A percentile compares a stretch with the other conserved stretches of the same genome.
Evolutionary conservation across 2,113 vertebrate genomes (phyloP).

Genomic region (Osmerus mordax): DNA sequence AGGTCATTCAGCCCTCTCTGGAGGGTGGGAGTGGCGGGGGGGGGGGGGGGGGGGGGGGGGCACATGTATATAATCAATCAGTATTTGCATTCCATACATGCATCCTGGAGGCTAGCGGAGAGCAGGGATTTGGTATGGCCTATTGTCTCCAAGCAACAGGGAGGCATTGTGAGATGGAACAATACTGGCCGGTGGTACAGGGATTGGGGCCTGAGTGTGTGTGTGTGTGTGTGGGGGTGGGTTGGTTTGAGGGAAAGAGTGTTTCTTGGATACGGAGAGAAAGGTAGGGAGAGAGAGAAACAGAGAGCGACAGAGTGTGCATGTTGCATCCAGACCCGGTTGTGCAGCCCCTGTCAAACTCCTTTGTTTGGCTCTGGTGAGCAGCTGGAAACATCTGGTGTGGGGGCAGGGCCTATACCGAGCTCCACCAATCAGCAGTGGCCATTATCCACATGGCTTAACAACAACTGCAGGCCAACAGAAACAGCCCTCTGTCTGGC

Average conservation of each 20-base stretch:
- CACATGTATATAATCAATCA: slow-evolving; percentile 60
- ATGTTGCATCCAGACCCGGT: slow-evolving; percentile 5
- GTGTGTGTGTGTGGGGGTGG: slow-evolving; percentile 2
- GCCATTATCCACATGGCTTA: slow-evolving; percentile 33
- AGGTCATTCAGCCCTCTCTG: background rate
- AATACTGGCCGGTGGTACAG: slow-evolving; percentile 68
- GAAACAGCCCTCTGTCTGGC: background rate
- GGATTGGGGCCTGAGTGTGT: slow-evolving; percentile 33
- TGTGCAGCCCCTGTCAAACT: slow-evolving; percentile 14
- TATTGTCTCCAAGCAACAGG: slow-evolving; percentile 65
- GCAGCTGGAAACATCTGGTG: slow-evolving; percentile 73
- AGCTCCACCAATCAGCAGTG: slow-evolving; percentile 46
- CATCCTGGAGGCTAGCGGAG: slow-evolving; percentile 30
- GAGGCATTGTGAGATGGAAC: slow-evolving; percentile 67
- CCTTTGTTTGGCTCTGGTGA: slow-evolving; percentile 47
- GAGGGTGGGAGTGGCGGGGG: too few relatives aligned
- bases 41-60: background rate
- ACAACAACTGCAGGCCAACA: slow-evolving; percentile 23
- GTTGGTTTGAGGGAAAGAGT: background rate
- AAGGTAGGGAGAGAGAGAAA: background rate
- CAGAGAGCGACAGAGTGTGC: slow-evolving; percentile 3
- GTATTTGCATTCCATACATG: slow-evolving; percentile 57
- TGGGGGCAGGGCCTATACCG: slow-evolving; percentile 15
- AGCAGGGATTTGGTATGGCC: slow-evolving; percentile 52
- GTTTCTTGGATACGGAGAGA: background rate